A percentile compares a stretch with the other conserved stretches of the same genome.
phyloP scores from a whole-genome alignment of 2,797 vertebrate genomes.

The Hoplostethus atlanticus region DNA sequence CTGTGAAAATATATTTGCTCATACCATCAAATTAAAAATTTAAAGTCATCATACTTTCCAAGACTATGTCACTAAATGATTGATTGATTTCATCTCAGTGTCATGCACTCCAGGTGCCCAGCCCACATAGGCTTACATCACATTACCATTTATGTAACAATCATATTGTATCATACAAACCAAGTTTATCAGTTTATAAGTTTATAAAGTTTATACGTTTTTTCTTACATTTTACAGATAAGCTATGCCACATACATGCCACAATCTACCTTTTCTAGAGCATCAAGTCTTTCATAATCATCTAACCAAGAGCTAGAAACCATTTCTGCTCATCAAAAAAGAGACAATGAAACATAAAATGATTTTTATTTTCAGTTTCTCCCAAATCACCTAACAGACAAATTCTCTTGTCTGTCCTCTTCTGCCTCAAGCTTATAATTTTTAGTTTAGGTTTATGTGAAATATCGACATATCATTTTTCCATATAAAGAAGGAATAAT shows the following conservation, averaged over 20 bases:
- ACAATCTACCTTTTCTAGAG: neutral
- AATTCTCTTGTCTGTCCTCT: too few species aligned
- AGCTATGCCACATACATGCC: neutral
- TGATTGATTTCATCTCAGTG: slow-evolving; percentile 25
- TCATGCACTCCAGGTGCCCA: slow-evolving; percentile 10
- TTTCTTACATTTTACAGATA: neutral
- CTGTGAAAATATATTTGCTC: slow-evolving; percentile 6
- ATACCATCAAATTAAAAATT: neutral
- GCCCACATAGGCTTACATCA: neutral
- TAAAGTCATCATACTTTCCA: slow-evolving; percentile 33
- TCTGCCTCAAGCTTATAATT: too few species aligned
- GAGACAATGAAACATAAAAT: too few species aligned
- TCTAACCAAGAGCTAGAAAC: neutral
- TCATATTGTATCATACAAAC: neutral
- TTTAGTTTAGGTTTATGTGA: too few species aligned
- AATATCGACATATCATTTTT: neutral
- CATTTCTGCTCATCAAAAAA: neutral
- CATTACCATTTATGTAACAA: neutral
- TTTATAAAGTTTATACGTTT: neutral
- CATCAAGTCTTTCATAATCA: slow-evolving; percentile 3
- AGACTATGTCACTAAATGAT: slow-evolving; percentile 16
- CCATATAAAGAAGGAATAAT: neutral
- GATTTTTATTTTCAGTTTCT: too few species aligned
- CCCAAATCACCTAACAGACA: too few species aligned
- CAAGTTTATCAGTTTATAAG: too few species aligned